Evolutionary conservation across 1,140 invertebrate genomes (phyloP).

Genomic region (Hyles vespertilio): DNA sequence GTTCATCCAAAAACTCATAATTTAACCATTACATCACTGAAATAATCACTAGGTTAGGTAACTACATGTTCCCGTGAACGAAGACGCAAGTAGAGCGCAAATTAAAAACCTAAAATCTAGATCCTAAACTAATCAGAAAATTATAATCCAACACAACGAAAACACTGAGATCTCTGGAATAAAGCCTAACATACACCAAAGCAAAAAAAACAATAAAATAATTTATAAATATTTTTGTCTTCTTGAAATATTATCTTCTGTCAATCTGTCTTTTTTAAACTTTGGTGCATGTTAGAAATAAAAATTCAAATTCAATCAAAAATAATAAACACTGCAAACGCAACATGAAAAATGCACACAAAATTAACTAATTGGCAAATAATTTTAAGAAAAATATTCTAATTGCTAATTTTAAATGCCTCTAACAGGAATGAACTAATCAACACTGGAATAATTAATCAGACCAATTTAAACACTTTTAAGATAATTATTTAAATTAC

Average conservation of each 20-base stretch:
- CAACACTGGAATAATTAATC: constrained; percentile 19
- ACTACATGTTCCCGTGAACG: too few species aligned
- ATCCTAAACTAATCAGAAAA: constrained; percentile 19
- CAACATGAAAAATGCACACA: constrained; percentile 3
- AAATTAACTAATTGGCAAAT: constrained; percentile 21
- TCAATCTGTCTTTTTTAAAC: too few species aligned
- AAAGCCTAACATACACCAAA: constrained; percentile 3
- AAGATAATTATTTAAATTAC: too few species aligned
- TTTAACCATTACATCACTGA: too few species aligned
- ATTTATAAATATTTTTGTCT: too few species aligned
- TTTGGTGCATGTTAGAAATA: neutral
- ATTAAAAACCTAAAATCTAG: constrained; percentile 2
- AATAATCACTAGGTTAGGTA: too few species aligned
- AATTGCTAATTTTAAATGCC: constrained; percentile 32
- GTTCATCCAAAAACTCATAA: too few species aligned
- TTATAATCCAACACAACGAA: constrained; percentile 27
- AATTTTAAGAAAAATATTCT: constrained; percentile 14
- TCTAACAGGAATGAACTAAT: constrained; percentile 33
- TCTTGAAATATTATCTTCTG: too few species aligned
- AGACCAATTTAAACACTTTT: constrained; percentile 1
- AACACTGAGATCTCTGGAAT: constrained; percentile 34
- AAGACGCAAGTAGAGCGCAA: neutral
- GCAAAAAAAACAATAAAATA: too few species aligned
- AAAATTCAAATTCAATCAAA: constrained; percentile 8
- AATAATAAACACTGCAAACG: constrained; percentile 5